A percentile compares a stretch with the other conserved stretches of the same genome.
Evolutionary conservation across 2,113 vertebrate species (phyloP).

Genomic region (Lonchura striata): DNA sequence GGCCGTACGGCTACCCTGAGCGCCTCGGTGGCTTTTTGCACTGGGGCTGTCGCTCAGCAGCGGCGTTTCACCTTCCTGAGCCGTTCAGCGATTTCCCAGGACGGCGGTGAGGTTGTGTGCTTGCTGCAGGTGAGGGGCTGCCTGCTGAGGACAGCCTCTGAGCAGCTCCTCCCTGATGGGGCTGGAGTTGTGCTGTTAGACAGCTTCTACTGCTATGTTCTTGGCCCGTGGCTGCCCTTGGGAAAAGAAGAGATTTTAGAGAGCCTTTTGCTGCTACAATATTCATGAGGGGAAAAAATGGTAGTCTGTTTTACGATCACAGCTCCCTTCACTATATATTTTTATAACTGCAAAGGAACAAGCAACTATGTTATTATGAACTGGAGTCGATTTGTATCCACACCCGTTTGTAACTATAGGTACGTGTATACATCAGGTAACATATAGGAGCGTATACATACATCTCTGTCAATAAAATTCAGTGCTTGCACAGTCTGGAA

Average conservation of each 20-base stretch:
- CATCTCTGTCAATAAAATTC: not conserved
- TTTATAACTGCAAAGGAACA: not conserved
- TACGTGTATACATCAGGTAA: not conserved
- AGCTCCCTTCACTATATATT: not conserved
- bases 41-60: not conserved
- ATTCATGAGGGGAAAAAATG: not conserved
- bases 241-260: not conserved
- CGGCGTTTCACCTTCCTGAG: not conserved
- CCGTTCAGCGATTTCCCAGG: not conserved
- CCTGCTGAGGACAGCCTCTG: not conserved
- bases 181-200: not conserved
- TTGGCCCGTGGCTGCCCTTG: not conserved
- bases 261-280: not conserved
- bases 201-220: not conserved
- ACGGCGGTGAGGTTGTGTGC: not conserved
- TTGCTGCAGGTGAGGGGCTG: not conserved
- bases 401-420: not conserved
- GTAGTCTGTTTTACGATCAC: not conserved
- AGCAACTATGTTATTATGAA: not conserved
- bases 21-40: not conserved
- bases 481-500: not conserved
- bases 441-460: not conserved
- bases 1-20: accelerated
- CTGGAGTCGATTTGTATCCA: not conserved
- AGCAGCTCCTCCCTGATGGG: not conserved